Base-by-base conservation (phyloP, 2,113 vertebrate species). In the Setophaga coronata region DNA sequence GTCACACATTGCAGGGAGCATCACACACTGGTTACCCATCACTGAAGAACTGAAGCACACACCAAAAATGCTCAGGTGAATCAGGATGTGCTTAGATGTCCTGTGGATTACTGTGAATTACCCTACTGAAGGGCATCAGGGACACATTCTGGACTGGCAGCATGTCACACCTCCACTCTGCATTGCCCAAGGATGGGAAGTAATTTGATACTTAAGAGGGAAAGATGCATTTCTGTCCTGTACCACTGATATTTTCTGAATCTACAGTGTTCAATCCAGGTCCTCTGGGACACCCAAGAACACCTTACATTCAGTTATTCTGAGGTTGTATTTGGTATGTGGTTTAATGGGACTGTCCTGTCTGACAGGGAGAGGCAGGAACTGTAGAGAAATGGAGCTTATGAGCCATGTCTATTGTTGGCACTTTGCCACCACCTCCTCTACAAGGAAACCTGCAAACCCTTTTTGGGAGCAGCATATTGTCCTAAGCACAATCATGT, bases 401-500 rank as follows among this genome's bases (percentile, higher is more conserved):
- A 38, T 23, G 34, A 81, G 78, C 56, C 0, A 0, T 91, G 40
- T 40, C 84, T 87, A 19, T 58, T 1, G 0, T 28, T 90, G 82
- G 54, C 9, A 4, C 36, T 91, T 86, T 83, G 90, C 80, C 66
- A 72, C 67, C 64, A 60, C 38, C 54, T 29, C 7, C 47, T 77
- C 47, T 51, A 18, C 57, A 80, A 62, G 82, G 78, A 89, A 90
- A 88, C 66, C 71, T 82, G 58, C 74, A 85, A 72, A 43, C 62
- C 18, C 14, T 85, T 87, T 73, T n/a, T 19, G 51, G 60, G 73
- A 82, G 48, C 82, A 87, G 62, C 34, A 8, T 24, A 25, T 77
- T 80, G 74, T 93, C 78, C 62, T 96, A 48, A 77, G 47, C 60
- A 69, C 38, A 88, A n/a, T 95, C 70, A 36, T 42, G 62, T 82